Conservation (phyloP, 2,113 vertebrate species). For the Empidonax alnorum region DNA sequence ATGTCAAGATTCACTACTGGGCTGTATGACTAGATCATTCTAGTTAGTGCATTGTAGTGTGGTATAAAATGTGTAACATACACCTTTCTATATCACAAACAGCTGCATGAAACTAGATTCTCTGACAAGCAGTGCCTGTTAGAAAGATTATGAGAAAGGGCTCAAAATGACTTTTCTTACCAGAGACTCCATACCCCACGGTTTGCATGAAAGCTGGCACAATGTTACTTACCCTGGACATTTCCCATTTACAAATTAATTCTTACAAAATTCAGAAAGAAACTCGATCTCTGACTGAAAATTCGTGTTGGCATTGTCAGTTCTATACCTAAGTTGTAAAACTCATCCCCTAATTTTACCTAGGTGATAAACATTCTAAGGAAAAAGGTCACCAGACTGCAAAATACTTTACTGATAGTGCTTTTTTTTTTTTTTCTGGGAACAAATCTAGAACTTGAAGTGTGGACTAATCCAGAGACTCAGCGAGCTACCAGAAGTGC, state of each 20-base stretch:
- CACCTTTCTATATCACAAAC: not conserved
- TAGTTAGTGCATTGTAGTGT: not conserved
- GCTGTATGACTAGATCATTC: not conserved
- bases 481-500: not conserved
- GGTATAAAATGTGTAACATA: not conserved
- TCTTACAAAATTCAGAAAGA: not conserved
- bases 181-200: not conserved
- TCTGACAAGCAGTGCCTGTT: not conserved
- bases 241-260: not conserved
- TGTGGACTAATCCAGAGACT: not conserved
- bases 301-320: not conserved
- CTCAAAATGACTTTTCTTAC: not conserved
- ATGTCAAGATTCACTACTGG: not conserved
- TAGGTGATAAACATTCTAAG: not conserved
- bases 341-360: not conserved
- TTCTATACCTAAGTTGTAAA: not conserved
- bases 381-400: not conserved
- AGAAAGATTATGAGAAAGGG: not conserved
- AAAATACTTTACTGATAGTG: not conserved
- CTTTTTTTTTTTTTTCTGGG: not conserved
- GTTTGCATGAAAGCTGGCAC: not conserved
- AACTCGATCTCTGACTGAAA: not conserved
- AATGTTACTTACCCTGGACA: not conserved
- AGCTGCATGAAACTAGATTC: not conserved
- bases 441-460: not conserved